Evolutionary conservation across 2,797 vertebrate genomes (phyloP).

Genomic region (Anguilla marmorata): DNA sequence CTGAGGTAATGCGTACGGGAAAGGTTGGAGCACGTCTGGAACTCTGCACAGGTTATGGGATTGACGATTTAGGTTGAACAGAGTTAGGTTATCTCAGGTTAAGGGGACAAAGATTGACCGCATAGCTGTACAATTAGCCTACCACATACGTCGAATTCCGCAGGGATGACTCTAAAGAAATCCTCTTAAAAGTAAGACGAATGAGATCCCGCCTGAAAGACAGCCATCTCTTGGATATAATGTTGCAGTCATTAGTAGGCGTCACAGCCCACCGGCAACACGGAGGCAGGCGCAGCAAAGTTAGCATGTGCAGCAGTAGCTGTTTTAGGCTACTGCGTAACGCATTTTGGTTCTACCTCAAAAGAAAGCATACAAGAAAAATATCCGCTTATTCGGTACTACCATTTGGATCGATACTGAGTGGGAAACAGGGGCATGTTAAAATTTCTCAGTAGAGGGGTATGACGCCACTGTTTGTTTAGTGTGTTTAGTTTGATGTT

Average conservation of each 20-base stretch:
- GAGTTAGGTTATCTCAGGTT: neutral
- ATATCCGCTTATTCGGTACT: neutral
- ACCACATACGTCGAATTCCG: conserved; percentile 7
- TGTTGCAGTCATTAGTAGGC: neutral
- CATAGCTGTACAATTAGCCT: conserved; percentile 1
- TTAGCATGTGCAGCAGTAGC: neutral
- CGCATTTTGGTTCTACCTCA: neutral
- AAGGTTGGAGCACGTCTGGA: conserved; percentile 14
- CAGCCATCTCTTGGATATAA: neutral
- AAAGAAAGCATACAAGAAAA: neutral
- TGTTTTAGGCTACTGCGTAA: neutral
- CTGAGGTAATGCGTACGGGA: neutral
- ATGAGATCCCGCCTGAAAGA: neutral
- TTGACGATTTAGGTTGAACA: neutral
- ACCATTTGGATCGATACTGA: neutral
- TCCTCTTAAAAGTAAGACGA: neutral
- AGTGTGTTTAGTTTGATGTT: neutral
- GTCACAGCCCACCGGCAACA: too few relatives aligned
- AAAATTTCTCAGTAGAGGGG: neutral
- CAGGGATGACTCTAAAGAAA: neutral
- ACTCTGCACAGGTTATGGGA: neutral
- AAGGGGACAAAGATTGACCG: conserved; percentile 8
- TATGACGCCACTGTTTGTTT: neutral
- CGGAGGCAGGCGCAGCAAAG: neutral
- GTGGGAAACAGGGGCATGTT: neutral